Conservation (phyloP, 2,113 vertebrate species). For the Limanda limanda region DNA sequence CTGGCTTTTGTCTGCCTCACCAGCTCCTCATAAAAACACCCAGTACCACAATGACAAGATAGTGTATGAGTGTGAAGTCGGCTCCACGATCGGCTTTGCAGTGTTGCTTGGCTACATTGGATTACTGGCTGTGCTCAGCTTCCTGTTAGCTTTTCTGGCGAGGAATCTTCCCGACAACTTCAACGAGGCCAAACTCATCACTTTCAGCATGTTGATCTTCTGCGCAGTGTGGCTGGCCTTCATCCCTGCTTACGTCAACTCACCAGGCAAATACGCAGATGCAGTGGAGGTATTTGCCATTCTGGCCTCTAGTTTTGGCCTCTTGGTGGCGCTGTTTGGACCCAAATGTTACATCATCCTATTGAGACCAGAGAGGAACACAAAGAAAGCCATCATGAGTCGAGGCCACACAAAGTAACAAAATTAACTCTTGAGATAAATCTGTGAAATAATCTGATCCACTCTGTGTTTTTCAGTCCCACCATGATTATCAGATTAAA, state of each 20-base stretch:
- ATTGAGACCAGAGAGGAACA: constrained; percentile 77
- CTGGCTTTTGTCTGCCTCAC: constrained; percentile 70
- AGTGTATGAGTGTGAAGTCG: constrained; percentile 71
- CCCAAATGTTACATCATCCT: constrained; percentile 82
- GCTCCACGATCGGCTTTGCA: constrained; percentile 57
- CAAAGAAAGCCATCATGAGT: constrained; percentile 74
- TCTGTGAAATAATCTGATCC: background rate
- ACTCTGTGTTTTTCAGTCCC: no score
- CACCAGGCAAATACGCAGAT: constrained; percentile 77
- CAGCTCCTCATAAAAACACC: constrained; percentile 62
- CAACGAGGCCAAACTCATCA: constrained; percentile 79
- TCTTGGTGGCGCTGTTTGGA: constrained; percentile 74
- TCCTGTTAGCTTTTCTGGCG: constrained; percentile 73
- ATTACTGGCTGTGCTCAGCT: constrained; percentile 70
- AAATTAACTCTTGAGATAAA: background rate
- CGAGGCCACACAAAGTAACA: constrained; percentile 17
- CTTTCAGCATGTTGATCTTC: constrained; percentile 83
- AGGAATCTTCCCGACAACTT: constrained; percentile 77
- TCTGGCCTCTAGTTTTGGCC: constrained; percentile 79
- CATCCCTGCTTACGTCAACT: constrained; percentile 77
- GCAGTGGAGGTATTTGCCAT: constrained; percentile 82
- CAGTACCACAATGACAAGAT: constrained; percentile 58
- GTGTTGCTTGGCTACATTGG: constrained; percentile 75
- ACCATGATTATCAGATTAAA: no score
- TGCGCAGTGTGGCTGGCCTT: constrained; percentile 81